Evolutionary conservation across 1,140 invertebrate species (phyloP), one percentile per base, ranked within the genome.

Genomic region (Drosophila paulistorum): DNA sequence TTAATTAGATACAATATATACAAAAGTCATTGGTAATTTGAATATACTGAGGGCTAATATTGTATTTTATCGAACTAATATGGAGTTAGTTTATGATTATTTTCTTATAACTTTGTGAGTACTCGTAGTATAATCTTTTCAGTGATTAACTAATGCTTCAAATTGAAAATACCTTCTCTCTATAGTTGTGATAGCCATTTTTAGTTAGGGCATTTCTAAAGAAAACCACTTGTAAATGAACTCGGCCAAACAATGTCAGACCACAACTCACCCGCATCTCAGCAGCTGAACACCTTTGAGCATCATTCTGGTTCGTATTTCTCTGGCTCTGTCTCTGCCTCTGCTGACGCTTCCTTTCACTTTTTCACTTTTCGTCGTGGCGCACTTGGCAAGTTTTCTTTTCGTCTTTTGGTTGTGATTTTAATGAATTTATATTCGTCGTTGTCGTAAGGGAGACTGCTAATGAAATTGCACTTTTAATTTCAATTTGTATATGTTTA

Each of bases 381-480:
- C 65, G 65, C 74, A 64, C 57, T 65, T 70, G 54, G 57, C 55
- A 60, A 67, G 71, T 79, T 64, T 57, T 65, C 69, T 55, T 37
- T 11, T 30, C 30, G 30, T 30, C 37, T 61, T 23, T 66, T 71
- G 7, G 30, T 30, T 30, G 30, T 6, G 6, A 23, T 51, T 78
- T 80, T 74, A 86, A 87, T 86, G 65, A 83, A 89, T 87, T 87
- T 83, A 89, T 83, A 69, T 30, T 30, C 30, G 30, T 80, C 74
- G 75, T 65, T 63, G 57, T 41, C 37, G 41, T 61, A 14, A 14
- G 60, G 30, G 30, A 30, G 30, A 30, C 48, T 57, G 55, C 55
- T 63, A 64, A 81, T 75, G n/a, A 72, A 81, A 73, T 74, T 80
- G 84, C 68, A 58, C 45, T 45, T 67, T 71, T 78, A 20, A 51